These are phyloP conservation scores for Pollenia labialis DNA, from an alignment of 2,888 invertebrate genomes.

Conservation along the genomic window DNA sequence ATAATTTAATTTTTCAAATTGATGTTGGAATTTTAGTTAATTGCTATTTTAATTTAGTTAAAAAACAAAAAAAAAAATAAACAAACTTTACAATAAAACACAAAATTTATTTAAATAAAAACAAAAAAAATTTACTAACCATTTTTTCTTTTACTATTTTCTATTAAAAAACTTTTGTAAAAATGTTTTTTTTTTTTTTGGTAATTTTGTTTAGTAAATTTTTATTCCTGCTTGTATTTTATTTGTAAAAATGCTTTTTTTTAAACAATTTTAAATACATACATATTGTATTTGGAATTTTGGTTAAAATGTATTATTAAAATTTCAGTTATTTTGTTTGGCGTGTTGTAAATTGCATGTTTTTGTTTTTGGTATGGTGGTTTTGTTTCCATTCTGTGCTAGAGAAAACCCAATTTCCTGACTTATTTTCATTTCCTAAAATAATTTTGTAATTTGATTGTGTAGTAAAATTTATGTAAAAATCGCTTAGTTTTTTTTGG, in stretches of 20 bases:
- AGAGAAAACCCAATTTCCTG: not conserved
- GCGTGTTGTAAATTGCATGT: constrained; percentile 46
- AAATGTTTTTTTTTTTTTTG: constrained; percentile 2
- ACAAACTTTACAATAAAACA: constrained; percentile 53
- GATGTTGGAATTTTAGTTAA: constrained; percentile 15
- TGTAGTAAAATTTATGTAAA: too few species aligned
- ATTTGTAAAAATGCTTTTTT: constrained; percentile 2
- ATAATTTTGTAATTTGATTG: not conserved
- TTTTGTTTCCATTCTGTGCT: not conserved
- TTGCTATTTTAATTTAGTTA: constrained; percentile 14
- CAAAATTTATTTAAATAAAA: constrained; percentile 56
- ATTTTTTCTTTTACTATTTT: constrained; percentile 37
- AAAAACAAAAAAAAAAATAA: constrained; percentile 22
- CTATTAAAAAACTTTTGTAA: not conserved
- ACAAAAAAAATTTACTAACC: constrained; percentile 49
- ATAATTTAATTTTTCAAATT: constrained; percentile 17
- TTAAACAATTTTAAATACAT: not conserved
- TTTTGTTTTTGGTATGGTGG: not conserved
- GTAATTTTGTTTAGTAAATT: not conserved
- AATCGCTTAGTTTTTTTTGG: too few species aligned
- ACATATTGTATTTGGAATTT: constrained; percentile 14
- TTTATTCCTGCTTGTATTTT: constrained; percentile 12
- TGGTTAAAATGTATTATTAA: constrained; percentile 15
- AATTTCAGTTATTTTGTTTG: constrained; percentile 15
- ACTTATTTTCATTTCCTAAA: not conserved